These are phyloP conservation scores for Melanostoma mellinum DNA, from an alignment of 2,888 invertebrate species.

Conservation along the genomic window DNA sequence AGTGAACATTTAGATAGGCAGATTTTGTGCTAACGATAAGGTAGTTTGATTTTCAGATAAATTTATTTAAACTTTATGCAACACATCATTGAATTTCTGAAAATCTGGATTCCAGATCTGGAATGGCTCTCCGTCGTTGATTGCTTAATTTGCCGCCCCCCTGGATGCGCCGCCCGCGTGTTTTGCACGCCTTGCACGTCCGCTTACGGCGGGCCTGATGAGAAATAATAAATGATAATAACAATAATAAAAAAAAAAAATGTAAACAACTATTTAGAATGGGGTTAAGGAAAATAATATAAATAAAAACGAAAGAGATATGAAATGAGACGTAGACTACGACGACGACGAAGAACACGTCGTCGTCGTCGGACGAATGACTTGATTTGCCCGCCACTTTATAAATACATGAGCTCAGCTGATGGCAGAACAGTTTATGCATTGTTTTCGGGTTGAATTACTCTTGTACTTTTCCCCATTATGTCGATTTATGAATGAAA, in stretches of 20 bases:
- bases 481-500: constrained; percentile 67
- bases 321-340: constrained; percentile 49
- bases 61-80: too few relatives aligned
- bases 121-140: too few relatives aligned
- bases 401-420: constrained; percentile 61
- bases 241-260: constrained; percentile 44
- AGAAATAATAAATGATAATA: constrained; percentile 29
- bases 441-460: constrained; percentile 69
- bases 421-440: constrained; percentile 59
- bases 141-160: too few relatives aligned
- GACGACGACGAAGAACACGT: constrained; percentile 10
- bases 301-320: constrained; percentile 45
- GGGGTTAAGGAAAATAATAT: constrained; percentile 63
- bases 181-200: too few relatives aligned
- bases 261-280: constrained; percentile 54
- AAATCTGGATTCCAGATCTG: too few relatives aligned
- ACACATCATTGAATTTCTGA: too few relatives aligned
- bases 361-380: constrained; percentile 10
- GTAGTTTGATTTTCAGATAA: too few relatives aligned
- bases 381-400: constrained; percentile 50
- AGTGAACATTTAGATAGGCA: too few relatives aligned
- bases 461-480: constrained; percentile 48
- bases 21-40: too few relatives aligned
- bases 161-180: too few relatives aligned
- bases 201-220: too few relatives aligned